Percentiles rank a stretch among this genome's conserved stretches.
Evolutionary conservation across 2,797 vertebrate genomes (phyloP).

Genomic region (Crypturellus tataupa): DNA sequence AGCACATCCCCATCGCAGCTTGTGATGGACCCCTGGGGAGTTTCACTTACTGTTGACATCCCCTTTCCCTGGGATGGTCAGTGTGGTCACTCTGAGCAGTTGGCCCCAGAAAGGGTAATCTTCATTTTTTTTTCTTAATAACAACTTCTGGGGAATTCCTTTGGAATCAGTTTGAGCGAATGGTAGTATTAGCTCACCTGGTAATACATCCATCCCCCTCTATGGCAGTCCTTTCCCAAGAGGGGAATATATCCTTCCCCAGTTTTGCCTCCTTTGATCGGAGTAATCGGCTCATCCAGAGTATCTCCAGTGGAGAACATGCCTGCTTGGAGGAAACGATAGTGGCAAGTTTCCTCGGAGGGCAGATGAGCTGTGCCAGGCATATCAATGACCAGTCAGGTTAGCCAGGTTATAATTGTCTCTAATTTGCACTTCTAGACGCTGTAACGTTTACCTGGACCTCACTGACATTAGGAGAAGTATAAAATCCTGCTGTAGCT

Average conservation of each 20-base stretch:
- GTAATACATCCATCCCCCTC: background rate
- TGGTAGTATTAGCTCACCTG: background rate
- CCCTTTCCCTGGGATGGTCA: background rate
- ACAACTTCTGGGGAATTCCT: accelerated
- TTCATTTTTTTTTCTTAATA: background rate
- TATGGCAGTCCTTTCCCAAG: background rate
- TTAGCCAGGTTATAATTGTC: slow-evolving; percentile 64
- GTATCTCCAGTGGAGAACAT: background rate
- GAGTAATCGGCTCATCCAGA: background rate
- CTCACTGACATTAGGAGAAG: slow-evolving; percentile 28
- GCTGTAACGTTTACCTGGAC: slow-evolving; percentile 56
- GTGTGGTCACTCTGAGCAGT: accelerated
- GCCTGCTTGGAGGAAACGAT: background rate
- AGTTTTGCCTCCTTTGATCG: background rate
- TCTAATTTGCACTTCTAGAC: slow-evolving; percentile 64
- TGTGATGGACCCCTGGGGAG: background rate
- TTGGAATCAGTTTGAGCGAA: background rate
- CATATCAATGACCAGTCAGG: slow-evolving; percentile 52
- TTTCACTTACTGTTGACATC: background rate
- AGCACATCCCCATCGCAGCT: background rate
- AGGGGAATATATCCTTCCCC: background rate
- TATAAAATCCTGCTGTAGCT: slow-evolving; percentile 3
- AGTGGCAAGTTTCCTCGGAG: background rate
- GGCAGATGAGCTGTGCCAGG: slow-evolving; percentile 16
- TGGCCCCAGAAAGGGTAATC: background rate